Base-by-base conservation (phyloP, 2,888 invertebrate species). In the Meandrusa payeni region DNA sequence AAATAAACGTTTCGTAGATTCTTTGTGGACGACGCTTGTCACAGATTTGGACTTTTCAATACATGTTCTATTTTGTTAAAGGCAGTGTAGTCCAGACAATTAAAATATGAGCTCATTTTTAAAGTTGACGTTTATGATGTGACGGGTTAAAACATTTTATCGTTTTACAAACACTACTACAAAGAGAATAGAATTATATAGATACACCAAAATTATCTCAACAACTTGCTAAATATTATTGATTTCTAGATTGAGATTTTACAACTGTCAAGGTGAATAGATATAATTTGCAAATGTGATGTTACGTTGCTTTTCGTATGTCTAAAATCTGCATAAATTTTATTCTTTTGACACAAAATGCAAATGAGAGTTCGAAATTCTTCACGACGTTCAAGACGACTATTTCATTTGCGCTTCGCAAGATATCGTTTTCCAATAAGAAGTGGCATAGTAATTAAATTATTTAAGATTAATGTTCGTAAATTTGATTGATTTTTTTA, bases 271-370 rank as follows among this genome's bases (percentile, higher is more conserved):
- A 38, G 29, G 34, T 36, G 24, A 13, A 19, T n/a, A 17, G 9
- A 43, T 47, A 27, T 31, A 38, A 31, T 48, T 22, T 10, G 27
- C 15, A 20, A 29, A 26, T 10, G 7, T 20, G 29, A 42, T 20
- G 31, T 31, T 24, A 42, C 19, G 19, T 27, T 17, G 10, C 19
- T 37, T 10, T 43, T 23, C 12, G 26, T 26, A n/a, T 33, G 27
- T 37, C 17, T 15, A 19, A 20, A 12, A 41, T 33, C 12, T 33
- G 20, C 32, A 41, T 41, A 41, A 20, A 26, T 32, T 41, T 41
- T 19, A 41, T 33, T 33, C 19, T 27, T 24, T 1, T 41, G 26
- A 20, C 12, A 31, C 42, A 37, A 24, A 42, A 43, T 43, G 37
- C 37, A 31, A 43, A 31, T 37, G 12, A 6, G 6, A 12, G 6